These are phyloP conservation scores for Elysia crispata DNA, from an alignment of 2,888 invertebrate genomes.

Conservation along the genomic window DNA sequence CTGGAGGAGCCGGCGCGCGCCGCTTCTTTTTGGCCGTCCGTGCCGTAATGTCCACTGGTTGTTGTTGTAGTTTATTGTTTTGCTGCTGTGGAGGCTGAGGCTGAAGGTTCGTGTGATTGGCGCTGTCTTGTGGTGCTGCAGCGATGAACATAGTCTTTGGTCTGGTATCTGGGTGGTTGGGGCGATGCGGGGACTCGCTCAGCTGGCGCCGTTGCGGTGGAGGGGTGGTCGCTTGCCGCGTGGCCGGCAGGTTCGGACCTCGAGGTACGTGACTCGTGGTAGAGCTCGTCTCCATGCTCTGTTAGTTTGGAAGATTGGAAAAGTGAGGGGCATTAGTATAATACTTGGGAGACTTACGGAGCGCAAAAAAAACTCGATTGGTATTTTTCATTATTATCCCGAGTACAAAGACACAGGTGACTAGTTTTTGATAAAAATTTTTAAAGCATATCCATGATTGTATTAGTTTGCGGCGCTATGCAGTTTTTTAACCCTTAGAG, in stretches of 20 bases:
- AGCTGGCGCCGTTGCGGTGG: slow-evolving; percentile 36
- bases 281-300: slow-evolving; percentile 44
- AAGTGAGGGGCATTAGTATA: no score
- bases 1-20: slow-evolving; percentile 76
- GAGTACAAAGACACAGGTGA: no score
- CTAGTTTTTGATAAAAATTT: no score
- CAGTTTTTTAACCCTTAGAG: no score
- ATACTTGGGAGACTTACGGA: no score
- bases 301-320: neutral
- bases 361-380: no score
- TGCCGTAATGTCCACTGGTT: slow-evolving; percentile 48
- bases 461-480: no score
- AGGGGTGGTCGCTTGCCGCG: slow-evolving; percentile 16
- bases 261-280: slow-evolving; percentile 35
- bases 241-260: neutral
- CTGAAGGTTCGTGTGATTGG: neutral
- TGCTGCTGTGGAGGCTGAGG: slow-evolving; percentile 1
- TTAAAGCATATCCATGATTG: no score
- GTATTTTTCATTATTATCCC: no score
- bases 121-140: slow-evolving; percentile 17
- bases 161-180: slow-evolving; percentile 31
- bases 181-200: slow-evolving; percentile 44
- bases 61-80: slow-evolving; percentile 39
- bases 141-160: slow-evolving; percentile 60
- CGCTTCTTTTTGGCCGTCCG: slow-evolving; percentile 64